Evolutionary conservation across 1,140 invertebrate genomes (phyloP).

Genomic region (Trichoplusia ni): DNA sequence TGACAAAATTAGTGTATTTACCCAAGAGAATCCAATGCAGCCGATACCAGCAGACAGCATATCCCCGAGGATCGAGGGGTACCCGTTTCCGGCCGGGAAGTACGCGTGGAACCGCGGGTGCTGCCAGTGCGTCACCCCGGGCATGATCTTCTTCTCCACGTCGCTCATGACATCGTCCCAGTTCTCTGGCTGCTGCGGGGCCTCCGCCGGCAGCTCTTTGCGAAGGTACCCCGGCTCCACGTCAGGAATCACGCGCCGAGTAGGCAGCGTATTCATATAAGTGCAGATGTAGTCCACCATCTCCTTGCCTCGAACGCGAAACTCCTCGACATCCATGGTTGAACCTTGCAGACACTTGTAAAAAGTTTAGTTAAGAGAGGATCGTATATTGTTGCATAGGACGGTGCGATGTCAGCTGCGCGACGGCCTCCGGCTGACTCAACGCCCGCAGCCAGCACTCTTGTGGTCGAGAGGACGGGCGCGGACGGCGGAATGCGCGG

Average conservation of each 20-base stretch:
- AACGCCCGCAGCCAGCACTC: conserved; percentile 59
- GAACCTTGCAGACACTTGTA: conserved; percentile 21
- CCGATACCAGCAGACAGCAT: conserved; percentile 98
- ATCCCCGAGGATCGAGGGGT: conserved; percentile 98
- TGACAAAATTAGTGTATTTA: conserved; percentile 69
- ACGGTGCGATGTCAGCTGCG: conserved; percentile 60
- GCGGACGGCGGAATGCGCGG: conserved; percentile 49
- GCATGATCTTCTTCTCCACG: conserved; percentile 98
- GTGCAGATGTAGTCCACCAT: conserved; percentile 99
- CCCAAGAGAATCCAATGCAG: conserved; percentile 99
- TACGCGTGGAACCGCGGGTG: conserved; percentile 99
- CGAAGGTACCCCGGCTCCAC: conserved; percentile 96
- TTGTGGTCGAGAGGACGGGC: conserved; percentile 54
- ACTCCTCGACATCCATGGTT: conserved; percentile 94
- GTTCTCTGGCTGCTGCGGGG: conserved; percentile 93
- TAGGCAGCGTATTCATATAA: conserved; percentile 93
- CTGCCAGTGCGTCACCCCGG: conserved; percentile 99
- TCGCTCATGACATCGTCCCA: conserved; percentile 97
- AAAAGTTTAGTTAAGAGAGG: conserved; percentile 7
- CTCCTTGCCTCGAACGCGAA: conserved; percentile 94
- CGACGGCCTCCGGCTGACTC: conserved; percentile 71
- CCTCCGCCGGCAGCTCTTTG: conserved; percentile 89
- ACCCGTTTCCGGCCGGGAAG: conserved; percentile 98
- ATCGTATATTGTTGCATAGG: conserved; percentile 18
- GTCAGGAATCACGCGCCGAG: conserved; percentile 92